A percentile compares a stretch with the other conserved stretches of the same genome.
Evolutionary conservation across 2,888 invertebrate genomes (phyloP).

Genomic region (Latrodectus elegans): DNA sequence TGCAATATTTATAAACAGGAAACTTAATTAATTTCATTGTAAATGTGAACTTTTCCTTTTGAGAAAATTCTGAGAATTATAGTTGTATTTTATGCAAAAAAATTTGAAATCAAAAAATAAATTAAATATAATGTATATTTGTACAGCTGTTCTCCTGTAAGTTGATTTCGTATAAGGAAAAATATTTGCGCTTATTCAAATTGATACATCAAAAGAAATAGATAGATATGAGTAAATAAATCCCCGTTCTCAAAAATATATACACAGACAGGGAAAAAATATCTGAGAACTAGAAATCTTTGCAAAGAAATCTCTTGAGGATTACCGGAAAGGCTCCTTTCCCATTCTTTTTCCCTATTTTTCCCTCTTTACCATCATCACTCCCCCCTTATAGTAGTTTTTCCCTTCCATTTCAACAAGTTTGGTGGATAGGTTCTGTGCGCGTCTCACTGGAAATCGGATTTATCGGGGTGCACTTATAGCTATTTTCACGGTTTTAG

Average conservation of each 20-base stretch:
- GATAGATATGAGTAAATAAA: conserved; percentile 62
- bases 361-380: conserved; percentile 18
- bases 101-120: too few species aligned
- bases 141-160: too few species aligned
- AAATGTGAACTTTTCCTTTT: too few species aligned
- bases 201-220: conserved; percentile 53
- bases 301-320: conserved; percentile 24
- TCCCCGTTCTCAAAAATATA: conserved; percentile 27
- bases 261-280: conserved; percentile 13
- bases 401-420: conserved; percentile 21
- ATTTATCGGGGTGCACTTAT: conserved; percentile 44
- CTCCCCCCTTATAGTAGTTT: conserved; percentile 25
- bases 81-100: too few species aligned
- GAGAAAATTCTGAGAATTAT: too few species aligned
- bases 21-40: too few species aligned
- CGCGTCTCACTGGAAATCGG: conserved; percentile 53
- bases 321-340: conserved; percentile 29
- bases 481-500: conserved; percentile 55
- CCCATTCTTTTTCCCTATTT: not conserved
- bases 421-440: conserved; percentile 10
- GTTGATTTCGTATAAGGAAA: too few species aligned
- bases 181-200: conserved; percentile 15
- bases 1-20: too few species aligned
- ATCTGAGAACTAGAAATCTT: conserved; percentile 27
- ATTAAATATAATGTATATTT: too few species aligned